Percentiles rank a stretch among this genome's conserved stretches.
These are phyloP conservation scores for Hypocryptadius cinnamomeus DNA, from an alignment of 2,113 vertebrate species.

Conservation along the genomic window DNA sequence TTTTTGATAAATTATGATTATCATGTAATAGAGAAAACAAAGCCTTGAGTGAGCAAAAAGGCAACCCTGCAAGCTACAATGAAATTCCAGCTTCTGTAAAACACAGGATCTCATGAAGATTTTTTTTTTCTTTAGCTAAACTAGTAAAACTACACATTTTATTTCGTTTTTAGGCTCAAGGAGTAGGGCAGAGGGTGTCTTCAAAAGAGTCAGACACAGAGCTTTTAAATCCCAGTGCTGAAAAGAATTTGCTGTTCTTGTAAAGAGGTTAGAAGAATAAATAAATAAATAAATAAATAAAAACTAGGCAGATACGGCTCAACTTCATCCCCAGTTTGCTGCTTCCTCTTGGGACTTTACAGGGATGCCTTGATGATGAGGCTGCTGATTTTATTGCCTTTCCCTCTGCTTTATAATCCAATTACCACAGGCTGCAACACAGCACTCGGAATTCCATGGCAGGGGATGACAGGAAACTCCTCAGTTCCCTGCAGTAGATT, in stretches of 20 bases:
- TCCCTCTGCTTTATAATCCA: not conserved
- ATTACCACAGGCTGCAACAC: not conserved
- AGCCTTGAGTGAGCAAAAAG: not conserved
- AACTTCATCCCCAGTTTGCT: not conserved
- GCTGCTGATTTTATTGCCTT: not conserved
- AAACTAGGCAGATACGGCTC: not conserved
- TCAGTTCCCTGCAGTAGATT: not conserved
- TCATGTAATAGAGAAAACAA: not conserved
- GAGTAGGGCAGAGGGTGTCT: not conserved
- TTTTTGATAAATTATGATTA: not conserved
- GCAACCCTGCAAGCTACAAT: not conserved
- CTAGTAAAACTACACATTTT: not conserved
- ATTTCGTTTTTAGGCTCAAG: not conserved
- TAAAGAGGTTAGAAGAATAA: not conserved
- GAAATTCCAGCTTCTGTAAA: not conserved
- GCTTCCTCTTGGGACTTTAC: not conserved
- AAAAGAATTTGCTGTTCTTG: not conserved
- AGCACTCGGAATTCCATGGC: not conserved
- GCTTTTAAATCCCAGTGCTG: not conserved
- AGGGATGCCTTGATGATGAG: not conserved
- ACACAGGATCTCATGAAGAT: not conserved
- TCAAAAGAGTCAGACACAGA: not conserved
- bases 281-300: not conserved
- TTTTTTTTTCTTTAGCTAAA: not conserved
- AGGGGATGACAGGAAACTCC: not conserved